These are phyloP conservation scores for Poliocrania exsul DNA, from an alignment of 2,797 vertebrate genomes.

Conservation along the genomic window DNA sequence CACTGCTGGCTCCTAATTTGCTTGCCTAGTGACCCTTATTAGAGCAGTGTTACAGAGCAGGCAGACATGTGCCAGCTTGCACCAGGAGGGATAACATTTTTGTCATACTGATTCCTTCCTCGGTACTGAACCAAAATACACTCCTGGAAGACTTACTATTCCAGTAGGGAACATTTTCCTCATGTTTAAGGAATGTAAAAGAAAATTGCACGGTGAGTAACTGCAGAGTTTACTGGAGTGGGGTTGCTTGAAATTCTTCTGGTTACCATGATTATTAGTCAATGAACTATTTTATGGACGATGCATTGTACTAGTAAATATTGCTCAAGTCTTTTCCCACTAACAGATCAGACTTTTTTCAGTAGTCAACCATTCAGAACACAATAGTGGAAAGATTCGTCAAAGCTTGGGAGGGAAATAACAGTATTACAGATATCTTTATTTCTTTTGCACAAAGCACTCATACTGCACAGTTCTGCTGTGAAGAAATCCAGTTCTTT, in stretches of 20 bases:
- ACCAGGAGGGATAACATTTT: neutral
- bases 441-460: conserved; percentile 25
- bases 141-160: neutral
- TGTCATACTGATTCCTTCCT: neutral
- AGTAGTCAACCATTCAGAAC: neutral
- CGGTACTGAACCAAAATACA: neutral
- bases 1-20: neutral
- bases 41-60: neutral
- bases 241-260: neutral
- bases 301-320: neutral
- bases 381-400: conserved; percentile 15
- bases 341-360: neutral
- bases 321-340: neutral
- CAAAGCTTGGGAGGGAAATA: neutral
- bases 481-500: conserved; percentile 48
- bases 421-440: conserved; percentile 19
- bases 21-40: neutral
- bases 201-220: neutral
- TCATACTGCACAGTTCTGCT: neutral
- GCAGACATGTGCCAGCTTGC: neutral
- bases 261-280: neutral
- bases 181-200: neutral
- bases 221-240: neutral
- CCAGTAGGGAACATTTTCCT: neutral
- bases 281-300: neutral